Conservation (phyloP, 2,797 vertebrate genomes). For the Cuniculus paca region DNA sequence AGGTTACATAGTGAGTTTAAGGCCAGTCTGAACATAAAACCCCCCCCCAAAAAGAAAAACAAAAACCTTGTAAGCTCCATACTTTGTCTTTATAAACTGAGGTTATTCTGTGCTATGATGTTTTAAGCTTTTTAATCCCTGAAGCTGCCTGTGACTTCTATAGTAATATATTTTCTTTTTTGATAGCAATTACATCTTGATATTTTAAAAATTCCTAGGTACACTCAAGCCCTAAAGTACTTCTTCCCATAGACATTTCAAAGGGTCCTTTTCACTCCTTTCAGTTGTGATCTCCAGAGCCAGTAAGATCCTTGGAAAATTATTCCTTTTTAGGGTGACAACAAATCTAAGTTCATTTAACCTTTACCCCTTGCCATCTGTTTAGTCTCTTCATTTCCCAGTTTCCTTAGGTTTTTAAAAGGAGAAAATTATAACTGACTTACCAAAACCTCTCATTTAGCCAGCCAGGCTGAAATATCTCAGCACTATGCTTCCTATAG, state of each 20-base stretch:
- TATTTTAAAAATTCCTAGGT: conserved; percentile 24
- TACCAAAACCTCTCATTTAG: conserved; percentile 15
- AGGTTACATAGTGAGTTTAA: neutral
- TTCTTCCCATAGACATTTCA: neutral
- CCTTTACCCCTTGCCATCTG: neutral
- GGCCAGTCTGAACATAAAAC: neutral
- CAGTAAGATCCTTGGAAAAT: neutral
- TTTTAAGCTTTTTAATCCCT: conserved; percentile 16
- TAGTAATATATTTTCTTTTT: neutral
- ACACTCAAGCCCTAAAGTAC: neutral
- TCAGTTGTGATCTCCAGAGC: conserved; percentile 9
- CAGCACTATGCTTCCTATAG: neutral
- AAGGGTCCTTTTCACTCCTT: neutral
- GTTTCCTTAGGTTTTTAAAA: neutral
- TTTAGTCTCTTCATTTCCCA: conserved; percentile 38
- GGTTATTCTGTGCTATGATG: neutral
- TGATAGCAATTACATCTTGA: neutral
- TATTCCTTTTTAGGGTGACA: conserved; percentile 13
- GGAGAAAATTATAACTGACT: neutral
- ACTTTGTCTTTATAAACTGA: conserved; percentile 9
- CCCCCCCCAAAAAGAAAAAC: neutral
- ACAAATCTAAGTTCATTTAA: conserved; percentile 9
- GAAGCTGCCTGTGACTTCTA: conserved; percentile 37
- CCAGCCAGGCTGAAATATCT: conserved; percentile 2
- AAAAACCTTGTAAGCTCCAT: neutral